phyloP scores from a whole-genome alignment of 2,888 invertebrate genomes.

The Shargacucullia verbasci region DNA sequence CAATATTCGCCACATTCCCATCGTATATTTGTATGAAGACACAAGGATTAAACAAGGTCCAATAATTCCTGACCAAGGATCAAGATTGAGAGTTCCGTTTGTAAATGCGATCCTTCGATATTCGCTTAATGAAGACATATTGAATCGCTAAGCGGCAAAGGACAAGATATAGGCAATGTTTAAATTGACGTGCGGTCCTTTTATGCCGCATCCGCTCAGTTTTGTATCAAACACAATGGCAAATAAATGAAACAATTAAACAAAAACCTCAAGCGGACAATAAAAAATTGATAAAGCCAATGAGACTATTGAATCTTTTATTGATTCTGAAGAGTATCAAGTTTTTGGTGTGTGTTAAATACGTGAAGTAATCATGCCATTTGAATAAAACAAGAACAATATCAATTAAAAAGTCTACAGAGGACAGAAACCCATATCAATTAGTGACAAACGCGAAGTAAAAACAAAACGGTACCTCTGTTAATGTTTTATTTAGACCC shows the following conservation, averaged over 20 bases:
- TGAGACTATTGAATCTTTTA: slow-evolving; percentile 26
- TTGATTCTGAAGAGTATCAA: slow-evolving; percentile 28
- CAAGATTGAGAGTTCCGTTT: slow-evolving; percentile 85
- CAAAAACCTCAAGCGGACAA: slow-evolving; percentile 39
- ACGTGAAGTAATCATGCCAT: slow-evolving; percentile 30
- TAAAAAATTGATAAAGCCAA: slow-evolving; percentile 34
- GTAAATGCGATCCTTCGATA: slow-evolving; percentile 84
- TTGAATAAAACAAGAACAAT: slow-evolving; percentile 57
- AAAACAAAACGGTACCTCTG: slow-evolving; percentile 75
- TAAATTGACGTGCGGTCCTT: slow-evolving; percentile 85
- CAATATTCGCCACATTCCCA: slow-evolving; percentile 29
- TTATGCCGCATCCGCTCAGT: slow-evolving; percentile 74
- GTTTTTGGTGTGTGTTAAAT: slow-evolving; percentile 5
- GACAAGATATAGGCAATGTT: slow-evolving; percentile 85
- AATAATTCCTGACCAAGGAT: slow-evolving; percentile 82
- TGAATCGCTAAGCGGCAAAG: slow-evolving; percentile 85
- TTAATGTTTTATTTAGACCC: slow-evolving; percentile 83
- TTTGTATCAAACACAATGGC: slow-evolving; percentile 62
- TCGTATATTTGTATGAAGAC: slow-evolving; percentile 51
- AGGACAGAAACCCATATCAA: slow-evolving; percentile 80
- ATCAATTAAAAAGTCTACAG: slow-evolving; percentile 69
- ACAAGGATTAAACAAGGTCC: slow-evolving; percentile 69
- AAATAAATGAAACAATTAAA: slow-evolving; percentile 61
- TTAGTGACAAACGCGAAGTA: slow-evolving; percentile 76
- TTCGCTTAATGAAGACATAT: slow-evolving; percentile 89